phyloP scores from a whole-genome alignment of 2,888 invertebrate genomes.

The Agrochola lota region DNA sequence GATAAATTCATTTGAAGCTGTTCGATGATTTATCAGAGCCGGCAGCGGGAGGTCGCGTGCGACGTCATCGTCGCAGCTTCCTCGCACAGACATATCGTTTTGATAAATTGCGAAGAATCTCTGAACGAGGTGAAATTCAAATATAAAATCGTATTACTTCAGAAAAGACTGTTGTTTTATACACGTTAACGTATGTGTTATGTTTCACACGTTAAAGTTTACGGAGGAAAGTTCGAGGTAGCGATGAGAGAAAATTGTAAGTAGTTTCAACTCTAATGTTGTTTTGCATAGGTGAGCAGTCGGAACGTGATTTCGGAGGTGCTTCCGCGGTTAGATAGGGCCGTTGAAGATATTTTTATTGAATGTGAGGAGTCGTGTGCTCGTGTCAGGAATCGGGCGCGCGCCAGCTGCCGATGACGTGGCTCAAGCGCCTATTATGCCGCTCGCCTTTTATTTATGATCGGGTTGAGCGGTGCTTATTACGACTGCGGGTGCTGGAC shows the following conservation, averaged over 20 bases:
- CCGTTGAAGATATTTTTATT: slow-evolving; percentile 77
- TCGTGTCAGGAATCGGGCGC: slow-evolving; percentile 70
- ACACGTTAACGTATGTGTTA: slow-evolving; percentile 39
- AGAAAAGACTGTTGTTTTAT: slow-evolving; percentile 63
- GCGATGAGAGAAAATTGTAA: slow-evolving; percentile 55
- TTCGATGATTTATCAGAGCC: slow-evolving; percentile 83
- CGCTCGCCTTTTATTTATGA: slow-evolving; percentile 87
- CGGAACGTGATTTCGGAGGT: slow-evolving; percentile 57
- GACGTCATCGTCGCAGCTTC: slow-evolving; percentile 81
- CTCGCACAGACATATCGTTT: slow-evolving; percentile 79
- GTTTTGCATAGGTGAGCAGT: slow-evolving; percentile 71
- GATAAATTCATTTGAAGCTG: slow-evolving; percentile 81
- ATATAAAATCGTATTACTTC: slow-evolving; percentile 71
- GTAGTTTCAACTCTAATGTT: slow-evolving; percentile 68
- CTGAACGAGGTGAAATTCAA: slow-evolving; percentile 78
- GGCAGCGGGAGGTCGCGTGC: slow-evolving; percentile 75
- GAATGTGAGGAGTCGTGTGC: slow-evolving; percentile 73
- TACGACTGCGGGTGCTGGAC: slow-evolving; percentile 81
- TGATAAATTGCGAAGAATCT: slow-evolving; percentile 86
- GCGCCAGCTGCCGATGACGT: slow-evolving; percentile 86
- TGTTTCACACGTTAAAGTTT: slow-evolving; percentile 65
- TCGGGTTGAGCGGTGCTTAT: slow-evolving; percentile 86
- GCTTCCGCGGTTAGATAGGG: slow-evolving; percentile 62
- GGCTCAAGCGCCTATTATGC: slow-evolving; percentile 82
- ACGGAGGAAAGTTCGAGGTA: slow-evolving; percentile 68